Conservation (phyloP, 1,140 invertebrate genomes). For the Ditylenchus dipsaci region DNA sequence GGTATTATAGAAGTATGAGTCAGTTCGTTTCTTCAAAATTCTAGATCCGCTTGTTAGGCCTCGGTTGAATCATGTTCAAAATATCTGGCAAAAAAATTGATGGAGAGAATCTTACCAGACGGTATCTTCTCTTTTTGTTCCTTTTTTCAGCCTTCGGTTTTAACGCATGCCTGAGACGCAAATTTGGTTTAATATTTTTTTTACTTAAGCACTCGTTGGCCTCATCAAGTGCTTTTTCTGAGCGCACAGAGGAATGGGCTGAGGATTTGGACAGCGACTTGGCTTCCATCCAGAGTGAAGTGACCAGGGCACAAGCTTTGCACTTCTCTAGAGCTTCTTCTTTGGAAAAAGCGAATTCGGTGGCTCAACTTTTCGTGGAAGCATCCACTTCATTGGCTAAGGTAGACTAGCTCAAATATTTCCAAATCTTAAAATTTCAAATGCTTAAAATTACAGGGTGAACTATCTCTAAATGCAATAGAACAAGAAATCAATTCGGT, state of each 20-base stretch:
- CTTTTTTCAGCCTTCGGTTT: too few relatives aligned
- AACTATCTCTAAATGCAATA: constrained; percentile 10
- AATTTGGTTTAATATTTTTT: background rate
- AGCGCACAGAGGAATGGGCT: background rate
- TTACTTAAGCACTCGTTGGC: constrained; percentile 14
- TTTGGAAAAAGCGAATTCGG: background rate
- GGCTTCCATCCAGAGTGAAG: constrained; percentile 33
- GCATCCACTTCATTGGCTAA: background rate
- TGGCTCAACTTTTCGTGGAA: background rate
- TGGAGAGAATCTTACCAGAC: too few relatives aligned
- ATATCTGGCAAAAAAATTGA: too few relatives aligned
- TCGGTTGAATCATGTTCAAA: too few relatives aligned
- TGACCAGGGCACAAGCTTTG: constrained; percentile 23
- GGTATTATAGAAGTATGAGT: too few relatives aligned
- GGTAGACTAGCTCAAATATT: background rate
- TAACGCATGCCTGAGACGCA: too few relatives aligned
- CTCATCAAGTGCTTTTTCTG: constrained; percentile 17
- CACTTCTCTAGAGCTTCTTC: background rate
- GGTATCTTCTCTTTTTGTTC: too few relatives aligned
- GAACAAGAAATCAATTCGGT: constrained; percentile 14
- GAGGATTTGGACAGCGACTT: constrained; percentile 31
- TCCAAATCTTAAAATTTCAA: background rate
- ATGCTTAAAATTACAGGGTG: background rate
- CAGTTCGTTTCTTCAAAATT: too few relatives aligned
- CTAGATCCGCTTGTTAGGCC: too few relatives aligned